Base-by-base conservation (phyloP, 2,797 vertebrate species). In the Odontamblyopus rebecca region DNA sequence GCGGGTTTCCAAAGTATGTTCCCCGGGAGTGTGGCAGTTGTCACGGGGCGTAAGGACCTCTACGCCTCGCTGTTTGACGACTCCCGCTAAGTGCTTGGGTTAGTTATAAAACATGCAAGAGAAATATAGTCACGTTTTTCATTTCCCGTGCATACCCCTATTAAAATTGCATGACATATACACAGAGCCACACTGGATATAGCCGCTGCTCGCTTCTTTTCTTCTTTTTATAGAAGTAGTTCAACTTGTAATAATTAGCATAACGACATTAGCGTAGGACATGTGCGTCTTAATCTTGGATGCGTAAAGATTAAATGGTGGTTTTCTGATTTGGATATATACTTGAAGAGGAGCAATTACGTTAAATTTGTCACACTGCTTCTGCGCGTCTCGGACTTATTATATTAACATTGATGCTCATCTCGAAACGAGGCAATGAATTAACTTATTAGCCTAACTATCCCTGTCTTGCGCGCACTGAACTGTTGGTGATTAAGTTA, bases 341-440 rank as follows among this genome's bases (percentile, higher is more conserved):
- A 72, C 67, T 75, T 73, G 82, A 89, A 84, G 62, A 81, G 78
- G 83, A 82, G 89, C 83, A 88, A 91, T 92, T 89, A 85, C 82
- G 89, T 86, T 80, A 85, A 73, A 91, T 91, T 88, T 92, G 88
- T 91, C 90, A 91, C 86, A 75, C 86, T 85, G 78, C 86, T 81
- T 78, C 88, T 57, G 90, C 89, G 86, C 82, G 79, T 81, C 78
- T 85, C 85, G 77, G 75, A 53, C 71, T 92, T 90, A 91, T 92
- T 90, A 75, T 89, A 90, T 93, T 91, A 92, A 89, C 87, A 91
- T 93, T 75, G 89, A 93, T 75, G 88, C 81, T 82, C 50, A 50
- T 81, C 67, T 81, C 77, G 82, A 72, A 88, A 90, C 89, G 61
- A 89, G 80, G 75, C 88, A 78, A 84, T 84, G 77, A 78, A 89